phyloP scores from a whole-genome alignment of 2,113 vertebrate species.

The Elgaria multicarinata region DNA sequence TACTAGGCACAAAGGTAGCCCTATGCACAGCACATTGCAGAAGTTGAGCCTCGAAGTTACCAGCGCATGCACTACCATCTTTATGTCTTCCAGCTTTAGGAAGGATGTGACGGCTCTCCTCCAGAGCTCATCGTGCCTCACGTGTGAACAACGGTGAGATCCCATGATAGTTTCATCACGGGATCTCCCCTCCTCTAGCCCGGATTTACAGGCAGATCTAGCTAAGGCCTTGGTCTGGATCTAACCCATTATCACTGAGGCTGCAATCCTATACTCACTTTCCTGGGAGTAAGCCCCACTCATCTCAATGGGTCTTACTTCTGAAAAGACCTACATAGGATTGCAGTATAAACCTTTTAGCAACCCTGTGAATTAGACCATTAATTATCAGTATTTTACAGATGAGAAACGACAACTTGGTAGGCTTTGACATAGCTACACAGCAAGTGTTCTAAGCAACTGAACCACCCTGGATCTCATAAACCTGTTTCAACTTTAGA shows the following conservation, averaged over 20 bases:
- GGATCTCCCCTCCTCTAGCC: too few relatives aligned
- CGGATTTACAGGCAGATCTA: too few relatives aligned
- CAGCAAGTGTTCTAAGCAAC: not conserved
- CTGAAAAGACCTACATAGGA: not conserved
- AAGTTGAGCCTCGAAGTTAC: too few relatives aligned
- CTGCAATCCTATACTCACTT: not conserved
- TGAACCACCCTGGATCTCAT: not conserved
- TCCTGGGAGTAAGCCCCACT: not conserved
- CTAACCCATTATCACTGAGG: not conserved
- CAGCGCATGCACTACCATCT: too few relatives aligned
- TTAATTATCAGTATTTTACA: not conserved
- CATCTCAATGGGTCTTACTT: not conserved
- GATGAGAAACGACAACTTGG: not conserved
- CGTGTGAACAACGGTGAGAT: too few relatives aligned
- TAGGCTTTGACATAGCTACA: not conserved
- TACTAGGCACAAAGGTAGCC: too few relatives aligned
- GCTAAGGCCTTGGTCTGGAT: not conserved
- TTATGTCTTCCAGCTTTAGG: too few relatives aligned
- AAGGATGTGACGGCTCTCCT: too few relatives aligned
- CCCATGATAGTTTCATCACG: too few relatives aligned
- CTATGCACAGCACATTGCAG: too few relatives aligned
- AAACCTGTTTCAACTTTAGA: not conserved
- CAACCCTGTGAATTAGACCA: not conserved
- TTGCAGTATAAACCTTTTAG: not conserved
- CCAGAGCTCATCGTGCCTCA: too few relatives aligned